A percentile compares a stretch with the other conserved stretches of the same genome.
phyloP scores from a whole-genome alignment of 92 coral and sea anemone species.

The Parazoanthus swiftii region DNA sequence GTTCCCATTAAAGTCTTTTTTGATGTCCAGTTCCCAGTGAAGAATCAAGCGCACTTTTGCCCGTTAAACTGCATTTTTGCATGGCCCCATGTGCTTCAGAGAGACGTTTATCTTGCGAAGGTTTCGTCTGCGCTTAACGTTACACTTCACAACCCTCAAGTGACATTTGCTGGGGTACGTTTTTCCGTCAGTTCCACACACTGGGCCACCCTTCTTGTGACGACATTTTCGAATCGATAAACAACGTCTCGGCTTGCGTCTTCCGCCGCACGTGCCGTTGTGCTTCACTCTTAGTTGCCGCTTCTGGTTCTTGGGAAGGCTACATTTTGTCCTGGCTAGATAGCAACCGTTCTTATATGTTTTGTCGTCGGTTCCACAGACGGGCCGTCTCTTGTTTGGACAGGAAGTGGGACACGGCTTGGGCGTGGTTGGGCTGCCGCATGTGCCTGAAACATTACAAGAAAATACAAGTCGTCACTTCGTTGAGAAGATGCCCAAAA shows the following conservation, averaged over 20 bases:
- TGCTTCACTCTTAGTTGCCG: conserved; percentile 57
- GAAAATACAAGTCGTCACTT: background rate
- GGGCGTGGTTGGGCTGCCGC: conserved; percentile 62
- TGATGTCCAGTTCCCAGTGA: background rate
- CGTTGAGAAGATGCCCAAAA: too few relatives aligned
- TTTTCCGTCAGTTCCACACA: conserved; percentile 92
- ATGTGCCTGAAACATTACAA: conserved; percentile 59
- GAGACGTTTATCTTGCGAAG: conserved; percentile 22
- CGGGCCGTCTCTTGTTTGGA: conserved; percentile 66
- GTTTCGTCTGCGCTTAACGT: conserved; percentile 54
- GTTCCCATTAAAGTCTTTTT: too few relatives aligned
- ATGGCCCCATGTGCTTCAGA: conserved; percentile 59
- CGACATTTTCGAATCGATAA: conserved; percentile 66
- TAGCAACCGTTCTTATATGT: conserved; percentile 90
- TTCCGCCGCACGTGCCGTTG: conserved; percentile 61
- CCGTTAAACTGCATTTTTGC: conserved; percentile 13
- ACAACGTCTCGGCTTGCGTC: conserved; percentile 62
- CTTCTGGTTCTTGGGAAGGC: conserved; percentile 61
- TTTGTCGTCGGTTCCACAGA: conserved; percentile 81
- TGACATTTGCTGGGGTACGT: conserved; percentile 87
- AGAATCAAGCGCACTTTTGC: background rate
- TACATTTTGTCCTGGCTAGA: conserved; percentile 71
- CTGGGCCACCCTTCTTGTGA: conserved; percentile 58
- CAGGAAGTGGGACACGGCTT: conserved; percentile 76
- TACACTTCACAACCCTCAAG: conserved; percentile 79